phyloP scores from a whole-genome alignment of 2,888 invertebrate species.

The Xylophagus ater region DNA sequence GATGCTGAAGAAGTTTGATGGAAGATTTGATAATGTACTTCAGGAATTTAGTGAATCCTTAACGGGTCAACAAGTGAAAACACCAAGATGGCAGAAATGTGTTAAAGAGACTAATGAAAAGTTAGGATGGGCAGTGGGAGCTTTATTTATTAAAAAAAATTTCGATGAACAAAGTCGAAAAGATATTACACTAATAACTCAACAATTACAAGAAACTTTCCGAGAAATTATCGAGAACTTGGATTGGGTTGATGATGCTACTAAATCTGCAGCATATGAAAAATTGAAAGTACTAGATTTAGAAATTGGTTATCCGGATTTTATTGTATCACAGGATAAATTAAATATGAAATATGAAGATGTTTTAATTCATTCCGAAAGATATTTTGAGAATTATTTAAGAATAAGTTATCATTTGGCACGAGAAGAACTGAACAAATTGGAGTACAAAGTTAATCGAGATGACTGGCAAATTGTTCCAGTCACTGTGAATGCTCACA shows the following conservation, averaged over 20 bases:
- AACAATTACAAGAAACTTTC: constrained; percentile 72
- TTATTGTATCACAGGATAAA: constrained; percentile 62
- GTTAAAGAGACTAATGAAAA: constrained; percentile 76
- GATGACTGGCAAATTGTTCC: no score
- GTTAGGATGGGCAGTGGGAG: constrained; percentile 57
- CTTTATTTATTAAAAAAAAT: constrained; percentile 52
- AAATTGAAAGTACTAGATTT: constrained; percentile 86
- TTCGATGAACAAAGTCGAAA: constrained; percentile 46
- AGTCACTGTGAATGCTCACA: no score
- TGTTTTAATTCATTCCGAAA: no score
- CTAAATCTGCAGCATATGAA: constrained; percentile 64
- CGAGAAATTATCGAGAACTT: constrained; percentile 67
- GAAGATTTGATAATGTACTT: constrained; percentile 16
- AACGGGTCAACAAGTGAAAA: constrained; percentile 69
- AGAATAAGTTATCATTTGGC: no score
- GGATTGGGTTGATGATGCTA: constrained; percentile 87
- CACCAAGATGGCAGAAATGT: constrained; percentile 81
- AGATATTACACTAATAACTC: constrained; percentile 75
- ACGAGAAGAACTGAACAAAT: no score
- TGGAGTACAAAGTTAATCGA: no score
- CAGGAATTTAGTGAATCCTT: constrained; percentile 52
- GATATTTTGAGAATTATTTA: no score
- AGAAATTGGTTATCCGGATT: constrained; percentile 90
- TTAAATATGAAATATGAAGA: constrained; percentile 73
- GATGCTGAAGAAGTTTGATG: constrained; percentile 16